Conservation (phyloP, 1,140 invertebrate genomes). For the Ceratoteleas bidentatus region DNA sequence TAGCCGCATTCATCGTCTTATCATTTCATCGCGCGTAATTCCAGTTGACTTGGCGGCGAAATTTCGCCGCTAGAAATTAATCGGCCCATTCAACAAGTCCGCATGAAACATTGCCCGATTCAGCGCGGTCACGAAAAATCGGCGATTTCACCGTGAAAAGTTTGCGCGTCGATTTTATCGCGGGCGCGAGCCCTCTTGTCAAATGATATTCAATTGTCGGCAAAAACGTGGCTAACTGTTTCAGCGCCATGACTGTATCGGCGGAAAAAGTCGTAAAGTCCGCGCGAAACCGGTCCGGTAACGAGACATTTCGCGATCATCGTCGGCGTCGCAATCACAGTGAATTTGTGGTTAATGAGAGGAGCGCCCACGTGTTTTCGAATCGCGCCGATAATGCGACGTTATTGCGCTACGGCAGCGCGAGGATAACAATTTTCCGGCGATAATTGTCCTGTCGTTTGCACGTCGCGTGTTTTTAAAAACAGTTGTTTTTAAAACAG, state of each 20-base stretch:
- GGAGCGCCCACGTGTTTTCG: slow-evolving; percentile 16
- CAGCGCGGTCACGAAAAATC: too few species aligned
- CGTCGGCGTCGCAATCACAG: slow-evolving; percentile 36
- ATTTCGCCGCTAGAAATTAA: slow-evolving; percentile 3
- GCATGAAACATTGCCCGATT: too few species aligned
- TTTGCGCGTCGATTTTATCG: neutral
- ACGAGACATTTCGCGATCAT: slow-evolving; percentile 43
- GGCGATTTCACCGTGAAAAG: too few species aligned
- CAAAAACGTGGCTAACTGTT: neutral
- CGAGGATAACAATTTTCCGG: slow-evolving; percentile 65
- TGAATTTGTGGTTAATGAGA: slow-evolving; percentile 49
- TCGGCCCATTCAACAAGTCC: too few species aligned
- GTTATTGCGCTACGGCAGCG: slow-evolving; percentile 10
- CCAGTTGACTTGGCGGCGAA: neutral
- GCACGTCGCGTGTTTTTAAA: slow-evolving; percentile 63
- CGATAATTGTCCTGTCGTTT: slow-evolving; percentile 66
- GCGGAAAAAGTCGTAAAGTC: slow-evolving; percentile 46
- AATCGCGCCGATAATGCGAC: neutral
- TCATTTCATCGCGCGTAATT: too few species aligned
- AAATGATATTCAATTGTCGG: slow-evolving; percentile 9
- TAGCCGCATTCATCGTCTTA: too few species aligned
- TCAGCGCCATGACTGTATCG: slow-evolving; percentile 14
- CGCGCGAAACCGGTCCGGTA: slow-evolving; percentile 48
- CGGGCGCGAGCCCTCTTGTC: too few species aligned
- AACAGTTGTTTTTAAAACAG: slow-evolving; percentile 50